Base-by-base conservation (phyloP, 2,888 invertebrate species). In the Pyrgus malvae region DNA sequence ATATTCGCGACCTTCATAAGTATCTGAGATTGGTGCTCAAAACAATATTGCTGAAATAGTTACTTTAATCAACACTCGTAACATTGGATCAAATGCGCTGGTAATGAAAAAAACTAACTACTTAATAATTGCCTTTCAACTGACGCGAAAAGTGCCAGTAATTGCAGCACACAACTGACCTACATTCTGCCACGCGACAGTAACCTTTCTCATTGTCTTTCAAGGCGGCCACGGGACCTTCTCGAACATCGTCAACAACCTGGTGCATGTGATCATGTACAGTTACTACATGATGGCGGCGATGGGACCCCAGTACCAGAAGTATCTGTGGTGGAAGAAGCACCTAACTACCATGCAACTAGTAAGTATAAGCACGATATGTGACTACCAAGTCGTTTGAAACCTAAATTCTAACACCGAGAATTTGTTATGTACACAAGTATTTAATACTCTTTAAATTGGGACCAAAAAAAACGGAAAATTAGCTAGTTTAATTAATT, bases 271-370 rank as follows among this genome's bases (percentile, higher is more conserved):
- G 46, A 92, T 96, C 67, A 96, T 97, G 96, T 97, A 97, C 85
- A 91, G 93, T 46, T 97, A 97, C 83, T 97, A 97, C 83, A 95
- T 96, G 92, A 82, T 96, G 72, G 92, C 97, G 0, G 96, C 96
- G 1, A 93, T 96, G 93, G 97, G 97, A 0, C 96, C 96, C 0
- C 91, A 94, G 72, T 96, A 95, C 85, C 94, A 95, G 75, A 96
- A 96, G 75, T 97, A 95, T 74, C 83, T 97, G 29, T 97, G 96
- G 96, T 97, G 97, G 97, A 97, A 97, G 83, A 95, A 95, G 67
- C 94, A 97, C 70, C 92, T 97, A 66, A 97, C 97, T 16, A 93
- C 93, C 9, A 86, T 97, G 55, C 97, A 97, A 87, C 90, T 97
- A 89, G 96, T 95, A 85, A 92, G 92, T 88, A 7, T n/a, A 5